A percentile compares a stretch with the other conserved stretches of the same genome.
Evolutionary conservation across 2,797 vertebrate genomes (phyloP).

Genomic region (Squalus acanthias): DNA sequence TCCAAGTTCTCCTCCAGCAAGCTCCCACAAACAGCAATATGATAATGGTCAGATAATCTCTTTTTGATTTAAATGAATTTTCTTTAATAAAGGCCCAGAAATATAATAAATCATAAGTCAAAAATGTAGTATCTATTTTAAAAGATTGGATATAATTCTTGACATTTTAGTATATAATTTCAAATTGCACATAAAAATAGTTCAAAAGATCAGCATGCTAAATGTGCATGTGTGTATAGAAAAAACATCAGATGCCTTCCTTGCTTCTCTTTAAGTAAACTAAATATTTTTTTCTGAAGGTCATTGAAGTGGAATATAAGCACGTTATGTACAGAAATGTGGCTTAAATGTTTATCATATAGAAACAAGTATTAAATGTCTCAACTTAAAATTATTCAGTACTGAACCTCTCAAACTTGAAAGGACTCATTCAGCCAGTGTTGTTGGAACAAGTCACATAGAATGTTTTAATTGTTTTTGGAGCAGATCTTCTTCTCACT

Average conservation of each 20-base stretch:
- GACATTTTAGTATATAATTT: neutral
- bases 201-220: neutral
- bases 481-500: conserved; percentile 8
- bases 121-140: neutral
- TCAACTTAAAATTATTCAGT: neutral
- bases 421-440: neutral
- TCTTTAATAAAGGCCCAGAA: neutral
- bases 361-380: neutral
- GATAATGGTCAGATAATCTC: neutral
- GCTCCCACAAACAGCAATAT: neutral
- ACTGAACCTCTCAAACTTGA: neutral
- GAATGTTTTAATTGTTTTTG: conserved; percentile 25
- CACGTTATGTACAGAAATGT: neutral
- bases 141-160: neutral
- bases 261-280: neutral
- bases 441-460: conserved; percentile 4
- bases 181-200: neutral
- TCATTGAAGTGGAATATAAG: neutral
- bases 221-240: neutral
- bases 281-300: neutral
- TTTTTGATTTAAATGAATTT: neutral
- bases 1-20: neutral
- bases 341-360: neutral
- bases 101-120: neutral
- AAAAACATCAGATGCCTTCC: neutral